phyloP scores from a whole-genome alignment of 1,140 invertebrate genomes.

The Zophobas morio region DNA sequence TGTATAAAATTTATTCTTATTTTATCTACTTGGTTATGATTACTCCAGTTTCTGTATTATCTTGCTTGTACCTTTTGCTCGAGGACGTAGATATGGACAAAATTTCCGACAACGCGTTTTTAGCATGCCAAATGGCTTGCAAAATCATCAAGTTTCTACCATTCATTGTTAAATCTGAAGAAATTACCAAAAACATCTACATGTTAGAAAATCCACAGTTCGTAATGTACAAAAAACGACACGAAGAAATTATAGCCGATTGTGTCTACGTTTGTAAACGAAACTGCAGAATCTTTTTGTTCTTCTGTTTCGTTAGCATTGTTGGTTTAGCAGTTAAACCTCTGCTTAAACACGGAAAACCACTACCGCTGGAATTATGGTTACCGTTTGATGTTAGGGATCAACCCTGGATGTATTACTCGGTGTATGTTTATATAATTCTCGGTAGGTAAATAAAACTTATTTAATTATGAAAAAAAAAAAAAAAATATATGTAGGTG shows the following conservation, averaged over 20 bases:
- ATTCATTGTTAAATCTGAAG: slow-evolving; percentile 1
- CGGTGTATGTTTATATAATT: background rate
- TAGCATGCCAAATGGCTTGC: background rate
- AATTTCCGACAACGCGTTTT: slow-evolving; percentile 23
- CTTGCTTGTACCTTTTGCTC: background rate
- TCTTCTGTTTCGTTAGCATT: background rate
- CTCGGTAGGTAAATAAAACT: background rate
- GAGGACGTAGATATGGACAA: background rate
- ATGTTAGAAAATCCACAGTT: slow-evolving; percentile 9
- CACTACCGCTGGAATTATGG: slow-evolving; percentile 1
- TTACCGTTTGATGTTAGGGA: background rate
- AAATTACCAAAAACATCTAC: background rate
- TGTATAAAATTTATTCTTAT: slow-evolving; percentile 28
- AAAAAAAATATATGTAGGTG: too few species aligned
- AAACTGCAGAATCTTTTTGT: background rate
- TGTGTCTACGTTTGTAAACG: background rate
- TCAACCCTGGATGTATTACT: background rate
- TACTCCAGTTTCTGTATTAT: slow-evolving; percentile 3
- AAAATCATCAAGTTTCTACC: slow-evolving; percentile 19
- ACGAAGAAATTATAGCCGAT: slow-evolving; percentile 7
- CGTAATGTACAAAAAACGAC: background rate
- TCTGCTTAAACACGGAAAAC: background rate
- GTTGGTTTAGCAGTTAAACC: background rate
- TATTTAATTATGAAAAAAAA: too few species aligned
- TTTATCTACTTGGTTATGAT: slow-evolving; percentile 17